These are phyloP conservation scores for Lagria hirta DNA, from an alignment of 2,888 invertebrate genomes.

Conservation along the genomic window DNA sequence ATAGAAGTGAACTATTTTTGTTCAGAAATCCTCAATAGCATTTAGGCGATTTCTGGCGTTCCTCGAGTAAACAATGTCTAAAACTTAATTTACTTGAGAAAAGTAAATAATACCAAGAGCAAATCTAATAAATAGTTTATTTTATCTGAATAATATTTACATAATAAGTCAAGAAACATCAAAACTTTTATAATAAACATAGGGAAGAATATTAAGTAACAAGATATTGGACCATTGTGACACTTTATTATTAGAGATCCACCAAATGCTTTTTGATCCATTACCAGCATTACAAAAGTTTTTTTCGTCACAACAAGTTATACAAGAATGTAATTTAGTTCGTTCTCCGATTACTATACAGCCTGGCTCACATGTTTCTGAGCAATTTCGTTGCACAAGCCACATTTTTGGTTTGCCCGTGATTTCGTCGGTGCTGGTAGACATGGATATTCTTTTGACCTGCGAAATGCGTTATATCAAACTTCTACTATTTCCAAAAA, in stretches of 20 bases:
- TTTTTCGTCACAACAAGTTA: conserved; percentile 78
- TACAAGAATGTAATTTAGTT: conserved; percentile 85
- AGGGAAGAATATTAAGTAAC: too few species aligned
- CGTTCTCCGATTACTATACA: conserved; percentile 88
- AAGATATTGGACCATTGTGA: too few species aligned
- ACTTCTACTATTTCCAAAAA: too few species aligned
- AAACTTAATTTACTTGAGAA: too few species aligned
- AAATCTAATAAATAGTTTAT: too few species aligned
- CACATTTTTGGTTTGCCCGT: conserved; percentile 77
- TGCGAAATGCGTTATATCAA: too few species aligned
- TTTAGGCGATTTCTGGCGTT: too few species aligned
- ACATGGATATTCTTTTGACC: conserved; percentile 83
- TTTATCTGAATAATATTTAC: too few species aligned
- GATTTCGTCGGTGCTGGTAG: conserved; percentile 77
- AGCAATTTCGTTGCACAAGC: conserved; percentile 81
- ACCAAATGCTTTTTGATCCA: conserved; percentile 32
- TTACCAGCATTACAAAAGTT: conserved; percentile 79
- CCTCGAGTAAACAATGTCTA: too few species aligned
- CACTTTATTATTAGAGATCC: conserved; percentile 2
- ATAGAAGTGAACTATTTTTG: too few species aligned
- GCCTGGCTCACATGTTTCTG: conserved; percentile 81
- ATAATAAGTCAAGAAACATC: conserved; percentile 5
- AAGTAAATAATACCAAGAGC: too few species aligned
- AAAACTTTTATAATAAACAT: conserved; percentile 1
- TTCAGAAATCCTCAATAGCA: too few species aligned